Conservation (phyloP, 2,888 invertebrate genomes). For the Blastobasis lacticolella region DNA sequence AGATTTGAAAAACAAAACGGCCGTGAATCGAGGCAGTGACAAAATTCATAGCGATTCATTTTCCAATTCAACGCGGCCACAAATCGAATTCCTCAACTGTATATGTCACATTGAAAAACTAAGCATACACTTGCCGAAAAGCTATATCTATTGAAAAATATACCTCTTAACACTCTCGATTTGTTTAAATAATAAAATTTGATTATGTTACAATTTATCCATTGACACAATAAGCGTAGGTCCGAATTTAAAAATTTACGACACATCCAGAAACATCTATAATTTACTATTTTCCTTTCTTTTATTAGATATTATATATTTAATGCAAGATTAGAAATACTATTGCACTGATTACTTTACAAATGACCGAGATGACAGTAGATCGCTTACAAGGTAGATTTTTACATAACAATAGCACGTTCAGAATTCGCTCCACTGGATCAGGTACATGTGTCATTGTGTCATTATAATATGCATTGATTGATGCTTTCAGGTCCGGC, state of each 20-base stretch:
- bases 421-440: too few species aligned
- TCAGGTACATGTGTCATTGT: not conserved
- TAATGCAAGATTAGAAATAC: too few species aligned
- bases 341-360: too few species aligned
- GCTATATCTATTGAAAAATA: slow-evolving; percentile 49
- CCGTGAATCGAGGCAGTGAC: slow-evolving; percentile 9
- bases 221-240: slow-evolving; percentile 51
- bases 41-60: not conserved
- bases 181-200: slow-evolving; percentile 10
- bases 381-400: too few species aligned
- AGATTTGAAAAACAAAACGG: slow-evolving; percentile 10
- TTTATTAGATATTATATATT: too few species aligned
- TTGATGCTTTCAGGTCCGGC: too few species aligned
- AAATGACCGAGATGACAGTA: too few species aligned
- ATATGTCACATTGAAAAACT: slow-evolving; percentile 40
- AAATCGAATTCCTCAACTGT: slow-evolving; percentile 54
- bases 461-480: too few species aligned
- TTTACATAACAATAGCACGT: too few species aligned
- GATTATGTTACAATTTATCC: slow-evolving; percentile 33
- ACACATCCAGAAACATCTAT: too few species aligned
- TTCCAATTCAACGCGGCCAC: slow-evolving; percentile 12
- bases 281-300: too few species aligned
- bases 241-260: slow-evolving; percentile 23
- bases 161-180: slow-evolving; percentile 30
- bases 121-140: slow-evolving; percentile 38